phyloP scores from a whole-genome alignment of 2,113 vertebrate genomes.

The Saccopteryx leptura region DNA sequence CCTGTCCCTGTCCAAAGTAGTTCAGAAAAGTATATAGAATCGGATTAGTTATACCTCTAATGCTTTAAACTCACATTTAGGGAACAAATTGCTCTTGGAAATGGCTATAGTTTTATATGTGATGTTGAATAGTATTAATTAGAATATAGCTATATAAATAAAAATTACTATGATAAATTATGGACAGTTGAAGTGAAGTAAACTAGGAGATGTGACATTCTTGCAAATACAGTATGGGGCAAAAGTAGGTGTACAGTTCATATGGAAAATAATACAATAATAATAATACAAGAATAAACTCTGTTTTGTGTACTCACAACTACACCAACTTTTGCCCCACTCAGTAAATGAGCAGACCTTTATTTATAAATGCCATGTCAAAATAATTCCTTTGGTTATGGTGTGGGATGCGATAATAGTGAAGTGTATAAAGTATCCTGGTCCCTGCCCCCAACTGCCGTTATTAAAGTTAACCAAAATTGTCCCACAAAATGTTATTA shows the following conservation, averaged over 20 bases:
- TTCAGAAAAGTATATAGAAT: background rate
- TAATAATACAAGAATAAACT: too few relatives aligned
- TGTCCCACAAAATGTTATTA: background rate
- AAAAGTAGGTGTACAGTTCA: background rate
- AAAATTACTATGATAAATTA: background rate
- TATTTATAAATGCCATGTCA: background rate
- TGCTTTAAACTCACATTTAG: background rate
- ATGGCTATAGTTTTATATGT: background rate
- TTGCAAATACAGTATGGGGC: background rate
- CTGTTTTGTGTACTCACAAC: too few relatives aligned
- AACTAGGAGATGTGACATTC: background rate
- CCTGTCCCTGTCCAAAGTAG: background rate
- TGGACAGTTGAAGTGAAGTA: background rate
- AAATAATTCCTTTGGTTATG: constrained; percentile 15
- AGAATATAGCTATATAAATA: background rate
- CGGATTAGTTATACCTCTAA: background rate
- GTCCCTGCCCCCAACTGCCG: background rate
- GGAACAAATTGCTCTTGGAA: background rate
- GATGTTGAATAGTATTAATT: background rate
- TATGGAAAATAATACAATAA: too few relatives aligned
- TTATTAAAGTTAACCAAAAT: background rate
- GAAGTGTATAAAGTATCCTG: background rate
- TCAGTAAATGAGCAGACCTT: background rate
- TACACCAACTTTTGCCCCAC: too few relatives aligned
- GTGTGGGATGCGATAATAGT: background rate